These are phyloP conservation scores for Tetragonula clypearis DNA, from an alignment of 1,140 invertebrate genomes.

Conservation along the genomic window DNA sequence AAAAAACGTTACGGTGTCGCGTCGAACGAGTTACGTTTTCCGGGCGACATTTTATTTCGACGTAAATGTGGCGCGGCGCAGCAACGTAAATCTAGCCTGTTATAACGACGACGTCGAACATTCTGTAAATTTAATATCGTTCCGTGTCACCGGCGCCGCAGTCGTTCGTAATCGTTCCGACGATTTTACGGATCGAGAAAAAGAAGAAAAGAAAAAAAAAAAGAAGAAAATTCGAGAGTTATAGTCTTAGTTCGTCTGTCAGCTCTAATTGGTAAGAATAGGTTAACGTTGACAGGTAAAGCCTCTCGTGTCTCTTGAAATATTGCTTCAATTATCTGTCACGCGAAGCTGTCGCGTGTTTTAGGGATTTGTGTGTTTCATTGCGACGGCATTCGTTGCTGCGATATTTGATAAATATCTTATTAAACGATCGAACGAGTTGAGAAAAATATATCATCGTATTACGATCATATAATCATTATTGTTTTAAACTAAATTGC, in stretches of 20 bases:
- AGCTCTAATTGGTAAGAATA: not conserved
- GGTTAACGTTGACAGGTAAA: not conserved
- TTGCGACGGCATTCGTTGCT: no score
- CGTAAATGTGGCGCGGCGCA: not conserved
- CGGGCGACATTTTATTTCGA: slow-evolving; percentile 18
- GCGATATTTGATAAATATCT: no score
- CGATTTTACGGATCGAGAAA: not conserved
- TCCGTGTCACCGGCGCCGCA: not conserved
- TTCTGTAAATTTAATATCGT: slow-evolving; percentile 29
- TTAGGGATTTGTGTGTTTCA: no score
- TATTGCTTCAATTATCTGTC: not conserved
- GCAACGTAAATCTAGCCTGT: slow-evolving; percentile 3
- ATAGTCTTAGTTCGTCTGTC: not conserved
- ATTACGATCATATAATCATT: no score
- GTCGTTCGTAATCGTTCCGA: not conserved
- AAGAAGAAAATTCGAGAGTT: not conserved
- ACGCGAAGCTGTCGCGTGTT: not conserved
- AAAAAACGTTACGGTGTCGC: not conserved
- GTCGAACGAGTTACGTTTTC: not conserved
- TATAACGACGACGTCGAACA: slow-evolving; percentile 20
- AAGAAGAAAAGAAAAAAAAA: no score
- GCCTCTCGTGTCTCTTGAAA: not conserved
- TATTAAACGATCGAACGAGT: no score
- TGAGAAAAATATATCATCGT: no score
- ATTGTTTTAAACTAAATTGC: no score